Evolutionary conservation across 2,113 vertebrate genomes (phyloP).

Genomic region (Xyliphius kryptos): DNA sequence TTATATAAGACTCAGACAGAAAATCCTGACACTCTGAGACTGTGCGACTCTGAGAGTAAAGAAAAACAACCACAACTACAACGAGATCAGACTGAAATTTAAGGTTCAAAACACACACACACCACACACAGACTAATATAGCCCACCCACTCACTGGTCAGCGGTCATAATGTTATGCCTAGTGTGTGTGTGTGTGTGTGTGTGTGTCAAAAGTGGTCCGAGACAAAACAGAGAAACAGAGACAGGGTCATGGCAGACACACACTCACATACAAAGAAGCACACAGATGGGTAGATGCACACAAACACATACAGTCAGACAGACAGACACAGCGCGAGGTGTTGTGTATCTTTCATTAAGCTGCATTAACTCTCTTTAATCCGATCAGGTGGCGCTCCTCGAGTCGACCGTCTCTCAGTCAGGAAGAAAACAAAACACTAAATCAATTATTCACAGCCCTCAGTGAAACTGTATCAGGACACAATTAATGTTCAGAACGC

Average conservation of each 20-base stretch:
- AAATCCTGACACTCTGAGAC: too few species aligned
- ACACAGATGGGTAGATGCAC: neutral
- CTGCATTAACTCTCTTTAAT: slow-evolving; percentile 35
- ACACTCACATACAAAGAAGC: neutral
- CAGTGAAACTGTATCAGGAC: slow-evolving; percentile 17
- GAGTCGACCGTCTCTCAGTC: slow-evolving; percentile 3
- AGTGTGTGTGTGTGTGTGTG: too few species aligned
- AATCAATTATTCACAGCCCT: slow-evolving; percentile 31
- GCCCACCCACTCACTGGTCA: too few species aligned
- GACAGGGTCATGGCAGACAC: neutral
- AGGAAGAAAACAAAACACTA: slow-evolving; percentile 29
- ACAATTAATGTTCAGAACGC: slow-evolving; percentile 1
- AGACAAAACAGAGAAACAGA: too few species aligned
- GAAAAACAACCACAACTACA: too few species aligned
- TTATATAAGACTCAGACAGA: too few species aligned
- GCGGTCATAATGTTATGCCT: too few species aligned
- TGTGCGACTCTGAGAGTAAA: too few species aligned
- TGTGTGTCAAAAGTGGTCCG: too few species aligned
- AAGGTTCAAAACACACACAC: too few species aligned
- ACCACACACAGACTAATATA: too few species aligned
- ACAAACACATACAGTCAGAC: neutral
- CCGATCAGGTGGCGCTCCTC: slow-evolving; percentile 9
- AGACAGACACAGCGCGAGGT: neutral
- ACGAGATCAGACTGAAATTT: too few species aligned
- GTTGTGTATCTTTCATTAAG: slow-evolving; percentile 21